Evolutionary conservation across 2,888 invertebrate species (phyloP).

Genomic region (Eupeodes latifasciatus): DNA sequence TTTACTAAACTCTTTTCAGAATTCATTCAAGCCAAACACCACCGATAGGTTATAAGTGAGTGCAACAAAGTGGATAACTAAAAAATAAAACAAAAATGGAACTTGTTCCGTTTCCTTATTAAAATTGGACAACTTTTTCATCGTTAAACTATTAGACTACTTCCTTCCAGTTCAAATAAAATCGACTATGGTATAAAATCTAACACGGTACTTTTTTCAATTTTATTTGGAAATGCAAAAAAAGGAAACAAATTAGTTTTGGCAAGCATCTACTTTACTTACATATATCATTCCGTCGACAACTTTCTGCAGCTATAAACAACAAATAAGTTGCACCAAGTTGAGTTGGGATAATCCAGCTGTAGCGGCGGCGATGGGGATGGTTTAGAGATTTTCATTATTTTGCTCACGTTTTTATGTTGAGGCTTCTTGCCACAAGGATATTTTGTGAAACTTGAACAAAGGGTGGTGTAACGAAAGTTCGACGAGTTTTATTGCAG

Average conservation of each 20-base stretch:
- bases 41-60: neutral
- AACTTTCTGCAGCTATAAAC: slow-evolving; percentile 72
- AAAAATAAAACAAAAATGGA: neutral
- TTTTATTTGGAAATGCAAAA: neutral
- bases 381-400: slow-evolving; percentile 69
- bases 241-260: slow-evolving; percentile 56
- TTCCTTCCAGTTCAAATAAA: slow-evolving; percentile 33
- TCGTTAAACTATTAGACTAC: slow-evolving; percentile 10
- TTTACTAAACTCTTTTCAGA: neutral
- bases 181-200: slow-evolving; percentile 25
- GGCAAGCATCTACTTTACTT: slow-evolving; percentile 58
- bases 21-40: slow-evolving; percentile 8
- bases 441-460: slow-evolving; percentile 43
- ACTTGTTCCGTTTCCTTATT: slow-evolving; percentile 19
- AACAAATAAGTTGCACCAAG: slow-evolving; percentile 73
- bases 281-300: slow-evolving; percentile 76
- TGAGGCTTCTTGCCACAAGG: slow-evolving; percentile 68
- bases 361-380: slow-evolving; percentile 28
- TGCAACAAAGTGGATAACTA: neutral
- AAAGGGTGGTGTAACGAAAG: slow-evolving; percentile 53
- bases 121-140: slow-evolving; percentile 35
- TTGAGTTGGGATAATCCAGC: slow-evolving; percentile 67
- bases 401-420: slow-evolving; percentile 72
- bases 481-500: slow-evolving; percentile 61
- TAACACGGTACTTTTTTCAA: slow-evolving; percentile 34